Evolutionary conservation across 2,113 vertebrate species (phyloP).

Genomic region (Pomatorhinus ruficollis): DNA sequence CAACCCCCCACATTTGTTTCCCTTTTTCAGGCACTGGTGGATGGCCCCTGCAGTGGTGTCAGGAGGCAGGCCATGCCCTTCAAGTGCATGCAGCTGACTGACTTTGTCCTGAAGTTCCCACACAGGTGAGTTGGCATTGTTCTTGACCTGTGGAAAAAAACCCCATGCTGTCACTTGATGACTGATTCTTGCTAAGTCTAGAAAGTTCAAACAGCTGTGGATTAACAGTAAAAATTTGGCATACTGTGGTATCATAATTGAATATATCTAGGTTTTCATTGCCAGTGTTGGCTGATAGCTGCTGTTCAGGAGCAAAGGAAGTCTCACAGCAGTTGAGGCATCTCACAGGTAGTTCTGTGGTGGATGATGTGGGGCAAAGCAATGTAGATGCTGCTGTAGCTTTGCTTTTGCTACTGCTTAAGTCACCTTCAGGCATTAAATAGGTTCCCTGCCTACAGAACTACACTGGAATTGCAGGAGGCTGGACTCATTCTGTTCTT

Average conservation of each 20-base stretch:
- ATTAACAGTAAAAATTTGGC: neutral
- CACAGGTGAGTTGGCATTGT: conserved; percentile 77
- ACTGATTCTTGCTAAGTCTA: neutral
- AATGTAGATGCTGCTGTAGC: neutral
- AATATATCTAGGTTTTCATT: neutral
- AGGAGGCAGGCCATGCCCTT: conserved; percentile 95
- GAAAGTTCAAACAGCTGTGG: neutral
- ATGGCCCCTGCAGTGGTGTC: conserved; percentile 92
- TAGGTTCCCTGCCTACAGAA: accelerated
- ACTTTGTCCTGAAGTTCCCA: conserved; percentile 94
- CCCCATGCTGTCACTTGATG: neutral
- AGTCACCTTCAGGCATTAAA: neutral
- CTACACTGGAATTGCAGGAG: neutral
- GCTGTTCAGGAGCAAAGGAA: neutral
- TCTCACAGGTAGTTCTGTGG: neutral
- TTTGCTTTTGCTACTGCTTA: neutral
- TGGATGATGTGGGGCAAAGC: neutral
- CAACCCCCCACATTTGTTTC: accelerated
- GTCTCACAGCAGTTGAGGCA: accelerated
- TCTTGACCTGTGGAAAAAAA: neutral
- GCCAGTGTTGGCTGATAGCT: accelerated
- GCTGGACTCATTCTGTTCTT: neutral
- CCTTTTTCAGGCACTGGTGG: conserved; percentile 84
- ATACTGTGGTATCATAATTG: accelerated
- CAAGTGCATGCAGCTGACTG: conserved; percentile 87